Evolutionary conservation across 2,113 vertebrate genomes (phyloP).

Genomic region (Chunga burmeisteri): DNA sequence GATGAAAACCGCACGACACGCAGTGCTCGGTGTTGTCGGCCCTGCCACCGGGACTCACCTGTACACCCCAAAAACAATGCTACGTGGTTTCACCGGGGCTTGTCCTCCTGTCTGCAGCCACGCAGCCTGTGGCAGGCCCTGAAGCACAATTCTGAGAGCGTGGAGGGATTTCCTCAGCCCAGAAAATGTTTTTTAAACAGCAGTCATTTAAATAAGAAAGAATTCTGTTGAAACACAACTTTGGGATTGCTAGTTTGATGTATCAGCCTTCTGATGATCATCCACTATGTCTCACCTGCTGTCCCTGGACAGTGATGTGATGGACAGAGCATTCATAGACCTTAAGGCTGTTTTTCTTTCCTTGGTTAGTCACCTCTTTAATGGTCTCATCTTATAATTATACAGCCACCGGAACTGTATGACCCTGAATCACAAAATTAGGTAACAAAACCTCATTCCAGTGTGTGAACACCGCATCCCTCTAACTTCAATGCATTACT

Average conservation of each 20-base stretch:
- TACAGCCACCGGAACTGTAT: background rate
- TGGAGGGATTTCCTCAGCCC: background rate
- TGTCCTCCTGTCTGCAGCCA: background rate
- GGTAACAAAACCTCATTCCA: background rate
- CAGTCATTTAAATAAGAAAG: background rate
- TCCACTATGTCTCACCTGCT: background rate
- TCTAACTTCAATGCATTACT: background rate
- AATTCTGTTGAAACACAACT: background rate
- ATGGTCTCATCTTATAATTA: conserved; percentile 19
- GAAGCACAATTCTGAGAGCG: accelerated
- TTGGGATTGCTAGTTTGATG: background rate
- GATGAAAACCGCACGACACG: background rate
- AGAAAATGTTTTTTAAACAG: background rate
- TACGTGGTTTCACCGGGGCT: accelerated
- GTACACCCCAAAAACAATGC: background rate
- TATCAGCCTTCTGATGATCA: background rate
- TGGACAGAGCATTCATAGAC: background rate
- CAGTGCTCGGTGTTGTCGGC: background rate
- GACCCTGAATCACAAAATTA: conserved; percentile 48
- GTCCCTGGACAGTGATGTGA: background rate
- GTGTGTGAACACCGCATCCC: background rate
- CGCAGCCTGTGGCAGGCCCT: background rate
- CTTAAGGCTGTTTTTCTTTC: background rate
- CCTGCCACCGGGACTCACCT: background rate
- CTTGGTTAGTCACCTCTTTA: background rate